Evolutionary conservation across 2,888 invertebrate species (phyloP).

Genomic region (Nebria salina): DNA sequence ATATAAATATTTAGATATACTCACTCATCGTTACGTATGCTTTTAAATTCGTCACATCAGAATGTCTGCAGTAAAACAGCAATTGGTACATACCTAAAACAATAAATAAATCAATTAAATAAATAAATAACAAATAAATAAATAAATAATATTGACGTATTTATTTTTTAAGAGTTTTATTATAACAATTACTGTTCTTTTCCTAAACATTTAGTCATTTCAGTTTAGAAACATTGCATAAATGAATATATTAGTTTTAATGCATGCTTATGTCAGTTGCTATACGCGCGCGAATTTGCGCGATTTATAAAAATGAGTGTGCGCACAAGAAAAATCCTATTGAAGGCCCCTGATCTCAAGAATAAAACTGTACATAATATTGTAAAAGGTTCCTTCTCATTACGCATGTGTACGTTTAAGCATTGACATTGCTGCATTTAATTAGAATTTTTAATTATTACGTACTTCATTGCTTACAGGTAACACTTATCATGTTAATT

Average conservation of each 20-base stretch:
- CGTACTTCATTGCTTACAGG: constrained; percentile 36
- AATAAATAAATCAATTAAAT: background rate
- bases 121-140: background rate
- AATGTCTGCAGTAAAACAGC: background rate
- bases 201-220: constrained; percentile 15
- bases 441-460: constrained; percentile 44
- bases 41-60: background rate
- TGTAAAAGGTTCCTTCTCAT: constrained; percentile 15
- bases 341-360: too few species aligned
- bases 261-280: too few species aligned
- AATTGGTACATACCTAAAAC: background rate
- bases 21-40: background rate
- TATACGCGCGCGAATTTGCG: too few species aligned
- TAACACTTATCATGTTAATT: constrained; percentile 42
- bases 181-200: constrained; percentile 19
- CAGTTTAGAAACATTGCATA: background rate
- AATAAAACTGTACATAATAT: background rate
- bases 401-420: constrained; percentile 25
- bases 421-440: constrained; percentile 44
- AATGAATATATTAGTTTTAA: too few species aligned
- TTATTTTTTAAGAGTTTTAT: background rate
- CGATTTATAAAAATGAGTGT: too few species aligned
- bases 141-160: background rate
- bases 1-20: background rate
- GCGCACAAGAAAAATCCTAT: too few species aligned